A percentile compares a stretch with the other conserved stretches of the same genome.
These are phyloP conservation scores for Kryphioiulus occultus DNA, from an alignment of 2,888 invertebrate genomes.

Conservation along the genomic window DNA sequence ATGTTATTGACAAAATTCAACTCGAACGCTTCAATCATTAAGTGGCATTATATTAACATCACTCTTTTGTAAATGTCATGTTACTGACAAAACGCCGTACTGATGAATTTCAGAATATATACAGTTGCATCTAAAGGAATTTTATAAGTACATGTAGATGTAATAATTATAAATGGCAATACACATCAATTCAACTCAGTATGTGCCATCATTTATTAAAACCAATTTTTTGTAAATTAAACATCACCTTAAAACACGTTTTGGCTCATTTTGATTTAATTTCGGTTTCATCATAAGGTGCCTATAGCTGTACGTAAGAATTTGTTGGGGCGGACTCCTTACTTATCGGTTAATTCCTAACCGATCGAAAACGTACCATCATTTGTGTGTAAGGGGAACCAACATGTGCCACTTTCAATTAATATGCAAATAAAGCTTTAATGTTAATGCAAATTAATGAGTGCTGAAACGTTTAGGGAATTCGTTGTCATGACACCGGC, in stretches of 20 bases:
- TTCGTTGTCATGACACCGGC: constrained; percentile 9
- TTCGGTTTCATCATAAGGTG: background rate
- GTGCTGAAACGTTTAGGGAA: constrained; percentile 42
- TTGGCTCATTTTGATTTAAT: background rate
- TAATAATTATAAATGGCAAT: no score
- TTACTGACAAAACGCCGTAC: no score
- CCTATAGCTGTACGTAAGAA: background rate
- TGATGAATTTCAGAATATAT: no score
- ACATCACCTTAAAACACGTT: background rate
- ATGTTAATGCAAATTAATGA: constrained; percentile 44
- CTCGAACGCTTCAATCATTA: no score
- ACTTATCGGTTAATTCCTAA: constrained; percentile 3
- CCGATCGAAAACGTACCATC: background rate
- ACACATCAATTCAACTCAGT: no score
- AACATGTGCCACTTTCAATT: constrained; percentile 43
- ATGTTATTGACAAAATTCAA: no score
- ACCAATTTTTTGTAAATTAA: no score
- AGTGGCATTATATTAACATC: no score
- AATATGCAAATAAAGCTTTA: constrained; percentile 41
- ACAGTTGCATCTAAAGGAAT: no score
- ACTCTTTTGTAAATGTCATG: no score
- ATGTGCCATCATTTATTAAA: no score
- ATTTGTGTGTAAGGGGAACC: background rate
- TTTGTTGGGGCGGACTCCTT: background rate
- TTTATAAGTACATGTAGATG: no score